Conservation (phyloP, 2,888 invertebrate genomes). For the Phasia obesa region DNA sequence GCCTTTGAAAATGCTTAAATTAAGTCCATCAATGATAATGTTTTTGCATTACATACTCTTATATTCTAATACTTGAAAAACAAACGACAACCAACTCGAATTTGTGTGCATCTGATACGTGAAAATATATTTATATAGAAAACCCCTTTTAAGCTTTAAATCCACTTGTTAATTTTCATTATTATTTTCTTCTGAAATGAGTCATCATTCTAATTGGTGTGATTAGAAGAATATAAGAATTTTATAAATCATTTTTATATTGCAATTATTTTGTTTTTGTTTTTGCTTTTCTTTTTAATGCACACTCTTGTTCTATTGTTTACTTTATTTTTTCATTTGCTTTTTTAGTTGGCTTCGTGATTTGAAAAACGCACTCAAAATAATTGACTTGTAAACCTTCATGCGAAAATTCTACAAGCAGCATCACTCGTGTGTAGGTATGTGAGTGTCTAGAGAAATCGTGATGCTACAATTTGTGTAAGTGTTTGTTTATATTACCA, state of each 20-base stretch:
- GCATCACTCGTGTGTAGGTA: no score
- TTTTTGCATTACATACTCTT: no score
- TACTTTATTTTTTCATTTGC: not conserved
- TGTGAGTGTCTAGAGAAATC: not conserved
- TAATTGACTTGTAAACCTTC: constrained; percentile 55
- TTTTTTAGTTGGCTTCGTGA: constrained; percentile 14
- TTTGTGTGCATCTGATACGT: no score
- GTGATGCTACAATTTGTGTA: no score
- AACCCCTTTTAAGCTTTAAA: not conserved
- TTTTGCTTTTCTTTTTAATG: no score
- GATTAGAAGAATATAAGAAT: constrained; percentile 2
- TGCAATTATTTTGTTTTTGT: no score
- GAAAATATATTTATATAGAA: not conserved
- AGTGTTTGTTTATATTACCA: no score
- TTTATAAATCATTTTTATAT: no score
- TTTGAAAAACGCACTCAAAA: constrained; percentile 28
- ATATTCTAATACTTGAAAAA: no score
- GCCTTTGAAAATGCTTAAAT: no score
- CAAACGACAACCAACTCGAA: no score
- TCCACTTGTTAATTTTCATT: not conserved
- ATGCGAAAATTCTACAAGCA: constrained; percentile 31
- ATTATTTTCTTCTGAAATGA: constrained; percentile 11
- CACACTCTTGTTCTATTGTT: not conserved
- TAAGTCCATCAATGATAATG: no score
- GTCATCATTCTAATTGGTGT: constrained; percentile 20